phyloP scores from a whole-genome alignment of 2,888 invertebrate genomes.

The Trimorus sp. region DNA sequence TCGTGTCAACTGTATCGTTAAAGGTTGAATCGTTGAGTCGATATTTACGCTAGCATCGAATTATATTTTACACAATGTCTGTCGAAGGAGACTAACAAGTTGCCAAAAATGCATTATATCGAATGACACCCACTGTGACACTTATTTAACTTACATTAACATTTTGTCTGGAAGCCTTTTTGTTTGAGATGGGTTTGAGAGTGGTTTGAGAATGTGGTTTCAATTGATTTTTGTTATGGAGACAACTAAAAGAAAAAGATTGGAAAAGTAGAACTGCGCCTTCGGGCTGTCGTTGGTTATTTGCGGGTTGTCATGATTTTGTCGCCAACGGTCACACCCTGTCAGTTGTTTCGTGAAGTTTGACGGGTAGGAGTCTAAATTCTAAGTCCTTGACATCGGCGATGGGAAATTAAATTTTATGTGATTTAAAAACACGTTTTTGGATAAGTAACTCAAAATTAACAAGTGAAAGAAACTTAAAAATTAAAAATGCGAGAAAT shows the following conservation, averaged over 20 bases:
- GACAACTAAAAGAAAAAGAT: slow-evolving; percentile 50
- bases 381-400: no score
- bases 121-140: slow-evolving; percentile 57
- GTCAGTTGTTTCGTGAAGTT: no score
- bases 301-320: slow-evolving; percentile 11
- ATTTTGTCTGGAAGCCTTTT: slow-evolving; percentile 55
- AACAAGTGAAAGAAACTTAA: slow-evolving; percentile 5
- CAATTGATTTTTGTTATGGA: slow-evolving; percentile 63
- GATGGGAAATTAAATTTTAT: no score
- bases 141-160: slow-evolving; percentile 66
- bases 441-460: slow-evolving; percentile 12
- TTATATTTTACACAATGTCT: slow-evolving; percentile 60
- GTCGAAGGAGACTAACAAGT: slow-evolving; percentile 55
- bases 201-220: slow-evolving; percentile 62
- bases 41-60: slow-evolving; percentile 62
- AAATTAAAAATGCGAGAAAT: slow-evolving; percentile 87
- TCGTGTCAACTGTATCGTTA: slow-evolving; percentile 49
- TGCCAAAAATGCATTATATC: slow-evolving; percentile 58
- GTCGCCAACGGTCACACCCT: no score
- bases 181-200: no score
- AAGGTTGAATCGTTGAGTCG: slow-evolving; percentile 53
- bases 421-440: slow-evolving; percentile 3
- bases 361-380: no score
- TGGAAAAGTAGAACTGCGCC: slow-evolving; percentile 23
- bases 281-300: no score